phyloP scores from a whole-genome alignment of 23 tunicate genomes.

The Styela plicata region DNA sequence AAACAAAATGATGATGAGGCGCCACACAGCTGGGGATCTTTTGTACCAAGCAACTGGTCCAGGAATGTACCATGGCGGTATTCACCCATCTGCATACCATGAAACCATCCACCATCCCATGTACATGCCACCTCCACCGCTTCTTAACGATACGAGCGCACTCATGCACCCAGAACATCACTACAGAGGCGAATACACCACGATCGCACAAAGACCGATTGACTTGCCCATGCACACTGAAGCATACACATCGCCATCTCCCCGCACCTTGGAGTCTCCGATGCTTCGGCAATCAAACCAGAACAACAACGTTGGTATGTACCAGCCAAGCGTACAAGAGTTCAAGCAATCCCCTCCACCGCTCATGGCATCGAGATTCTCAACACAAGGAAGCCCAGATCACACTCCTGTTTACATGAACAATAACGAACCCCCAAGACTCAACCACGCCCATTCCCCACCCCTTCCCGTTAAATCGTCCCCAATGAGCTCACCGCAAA shows the following conservation, averaged over 20 bases:
- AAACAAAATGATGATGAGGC: conserved; percentile 60
- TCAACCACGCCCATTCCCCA: conserved; percentile 52
- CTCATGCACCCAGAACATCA: conserved; percentile 37
- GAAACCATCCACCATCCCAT: conserved; percentile 44
- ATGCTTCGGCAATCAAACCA: conserved; percentile 68
- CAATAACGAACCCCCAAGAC: conserved; percentile 40
- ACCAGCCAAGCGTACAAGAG: neutral
- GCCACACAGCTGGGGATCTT: conserved; percentile 64
- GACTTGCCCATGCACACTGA: conserved; percentile 43
- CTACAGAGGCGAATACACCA: conserved; percentile 80
- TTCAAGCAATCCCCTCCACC: neutral
- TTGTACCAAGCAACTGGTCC: conserved; percentile 55
- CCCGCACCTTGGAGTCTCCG: conserved; percentile 31
- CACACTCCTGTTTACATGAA: conserved; percentile 42
- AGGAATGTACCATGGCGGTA: conserved; percentile 62
- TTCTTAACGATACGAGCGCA: neutral
- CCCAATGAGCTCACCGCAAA: conserved; percentile 30
- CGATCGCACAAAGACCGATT: conserved; percentile 52
- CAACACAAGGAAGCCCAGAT: conserved; percentile 31
- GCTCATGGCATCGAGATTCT: neutral
- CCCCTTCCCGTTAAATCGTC: conserved; percentile 21
- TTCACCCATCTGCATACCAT: conserved; percentile 68
- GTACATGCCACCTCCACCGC: conserved; percentile 38
- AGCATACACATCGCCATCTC: conserved; percentile 30
- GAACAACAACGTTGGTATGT: conserved; percentile 68